Percentiles rank a stretch among this genome's conserved stretches.
phyloP scores from a whole-genome alignment of 2,797 vertebrate species.

The Anableps anableps region DNA sequence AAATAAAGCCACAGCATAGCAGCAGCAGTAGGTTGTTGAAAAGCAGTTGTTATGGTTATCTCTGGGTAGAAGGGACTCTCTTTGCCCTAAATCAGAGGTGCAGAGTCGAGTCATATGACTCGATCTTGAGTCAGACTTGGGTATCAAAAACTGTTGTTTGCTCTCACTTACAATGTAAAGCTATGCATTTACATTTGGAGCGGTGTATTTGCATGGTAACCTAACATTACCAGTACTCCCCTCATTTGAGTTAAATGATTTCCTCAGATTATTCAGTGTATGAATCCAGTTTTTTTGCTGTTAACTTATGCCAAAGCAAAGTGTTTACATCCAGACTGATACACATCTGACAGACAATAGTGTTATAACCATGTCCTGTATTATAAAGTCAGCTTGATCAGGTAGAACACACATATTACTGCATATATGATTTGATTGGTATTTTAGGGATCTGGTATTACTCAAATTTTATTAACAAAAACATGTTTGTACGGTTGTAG shows the following conservation, averaged over 20 bases:
- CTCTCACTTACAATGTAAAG: background rate
- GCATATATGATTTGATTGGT: background rate
- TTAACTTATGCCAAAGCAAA: background rate
- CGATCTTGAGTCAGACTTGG: background rate
- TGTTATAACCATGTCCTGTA: background rate
- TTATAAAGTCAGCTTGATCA: background rate
- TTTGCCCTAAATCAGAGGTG: background rate
- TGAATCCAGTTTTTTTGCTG: background rate
- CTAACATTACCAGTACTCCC: background rate
- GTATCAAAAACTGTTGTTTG: background rate
- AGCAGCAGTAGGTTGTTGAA: background rate
- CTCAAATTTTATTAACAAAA: background rate
- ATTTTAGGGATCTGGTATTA: background rate
- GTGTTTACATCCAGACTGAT: background rate
- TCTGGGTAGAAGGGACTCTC: background rate
- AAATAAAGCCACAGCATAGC: conserved; percentile 28
- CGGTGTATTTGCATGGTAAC: background rate
- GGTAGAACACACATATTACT: background rate
- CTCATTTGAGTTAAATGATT: background rate
- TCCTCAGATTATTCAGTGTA: background rate
- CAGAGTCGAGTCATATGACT: background rate
- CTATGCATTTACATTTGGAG: background rate
- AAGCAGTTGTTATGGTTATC: conserved; percentile 8
- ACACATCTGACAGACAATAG: background rate
- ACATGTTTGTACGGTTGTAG: background rate